Evolutionary conservation across 2,113 vertebrate species (phyloP), one percentile per base, ranked within the genome.

Genomic region (Spheniscus mendiculus): DNA sequence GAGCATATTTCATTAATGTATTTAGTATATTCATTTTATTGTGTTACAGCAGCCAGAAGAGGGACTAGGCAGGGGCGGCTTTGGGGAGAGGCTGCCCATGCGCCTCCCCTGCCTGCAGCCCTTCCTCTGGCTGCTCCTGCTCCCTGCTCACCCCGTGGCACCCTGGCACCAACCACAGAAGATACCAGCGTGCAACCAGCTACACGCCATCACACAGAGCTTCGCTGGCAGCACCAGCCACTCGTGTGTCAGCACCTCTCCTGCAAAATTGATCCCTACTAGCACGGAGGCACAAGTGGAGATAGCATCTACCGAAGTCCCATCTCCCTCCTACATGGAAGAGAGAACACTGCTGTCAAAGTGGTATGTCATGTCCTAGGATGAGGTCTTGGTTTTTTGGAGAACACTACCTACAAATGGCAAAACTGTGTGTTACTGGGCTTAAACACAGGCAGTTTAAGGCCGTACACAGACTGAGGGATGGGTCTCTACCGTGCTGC

Each of bases 71-170:
- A 55, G 19, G 22, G 18, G 20, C 2, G 9, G 50, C 50, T 74
- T 29, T 55, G 27, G 14, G 22, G 34, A 59, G 42, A 42, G 30
- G 25, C 30, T 67, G 23, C 30, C 71, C 34, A 6, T 3, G 2
- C 5, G 3, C 44, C 27, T 40, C 16, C 19, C 0, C n/a, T 17
- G 44, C 66, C 44, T 11, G 44, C 55, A 59, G 44, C 15, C 5
- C 9, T 29, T n/a, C 13, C 15, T 29, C 45, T 22, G 10, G 18
- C n/a, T 2, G 11, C 29, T n/a, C 12, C 56, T 15, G 67, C 25
- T 62, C 38, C 38, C 34, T 8, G 2, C 42, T 58, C 2, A 0
- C 52, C 34, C 63, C 6, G 1, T 12, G 52, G 29, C 52, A 79
- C 16, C 36, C 17, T 20, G 29, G 36, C 47, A 10, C 47, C 45